These are phyloP conservation scores for Nycticebus coucang DNA, from an alignment of 2,113 vertebrate species.

Conservation along the genomic window DNA sequence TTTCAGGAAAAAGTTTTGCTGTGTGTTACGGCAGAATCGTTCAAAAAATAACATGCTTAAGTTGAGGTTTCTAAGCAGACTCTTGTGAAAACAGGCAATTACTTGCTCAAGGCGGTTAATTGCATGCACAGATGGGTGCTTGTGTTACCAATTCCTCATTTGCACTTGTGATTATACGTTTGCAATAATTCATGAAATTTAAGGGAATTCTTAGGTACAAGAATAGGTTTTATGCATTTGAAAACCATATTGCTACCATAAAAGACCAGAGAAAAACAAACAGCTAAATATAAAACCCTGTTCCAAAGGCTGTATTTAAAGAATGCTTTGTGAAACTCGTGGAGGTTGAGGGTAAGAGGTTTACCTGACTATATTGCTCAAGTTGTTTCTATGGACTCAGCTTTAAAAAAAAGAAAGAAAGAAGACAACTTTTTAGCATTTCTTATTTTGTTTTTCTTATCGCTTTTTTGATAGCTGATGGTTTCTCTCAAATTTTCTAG, in stretches of 20 bases:
- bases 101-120: constrained; percentile 66
- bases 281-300: constrained; percentile 26
- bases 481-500: constrained; percentile 19
- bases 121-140: constrained; percentile 66
- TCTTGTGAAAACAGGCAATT: constrained; percentile 73
- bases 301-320: background rate
- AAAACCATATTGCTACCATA: background rate
- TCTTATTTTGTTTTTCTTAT: background rate
- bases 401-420: background rate
- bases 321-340: background rate
- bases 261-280: background rate
- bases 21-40: constrained; percentile 56
- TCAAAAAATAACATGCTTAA: constrained; percentile 52
- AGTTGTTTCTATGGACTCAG: background rate
- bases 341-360: background rate
- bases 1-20: constrained; percentile 54
- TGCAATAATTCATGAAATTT: constrained; percentile 63
- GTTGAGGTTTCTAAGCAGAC: constrained; percentile 59
- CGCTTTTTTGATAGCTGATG: constrained; percentile 15
- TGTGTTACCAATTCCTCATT: constrained; percentile 59
- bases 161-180: constrained; percentile 67
- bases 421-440: background rate
- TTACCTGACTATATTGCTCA: background rate
- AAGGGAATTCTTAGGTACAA: constrained; percentile 64
- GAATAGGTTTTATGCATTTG: constrained; percentile 44